Conservation (phyloP, 2,113 vertebrate genomes). For the Proterorhinus semilunaris region DNA sequence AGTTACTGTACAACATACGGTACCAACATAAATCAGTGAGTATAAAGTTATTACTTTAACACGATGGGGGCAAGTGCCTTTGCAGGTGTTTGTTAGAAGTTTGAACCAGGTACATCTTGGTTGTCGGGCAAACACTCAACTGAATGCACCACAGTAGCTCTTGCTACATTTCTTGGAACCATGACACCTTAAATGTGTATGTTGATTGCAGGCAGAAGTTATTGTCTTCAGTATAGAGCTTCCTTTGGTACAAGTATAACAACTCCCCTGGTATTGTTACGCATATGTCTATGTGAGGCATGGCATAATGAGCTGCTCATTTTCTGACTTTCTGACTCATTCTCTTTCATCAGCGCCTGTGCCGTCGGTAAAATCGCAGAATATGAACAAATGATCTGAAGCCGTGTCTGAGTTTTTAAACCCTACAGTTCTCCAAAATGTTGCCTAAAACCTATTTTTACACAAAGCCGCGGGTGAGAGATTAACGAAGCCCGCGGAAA, state of each 20-base stretch:
- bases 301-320: constrained; percentile 10
- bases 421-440: constrained; percentile 8
- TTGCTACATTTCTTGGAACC: no score
- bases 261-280: background rate
- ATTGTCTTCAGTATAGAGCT: background rate
- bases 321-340: constrained; percentile 10
- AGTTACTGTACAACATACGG: no score
- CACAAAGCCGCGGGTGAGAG: constrained; percentile 4
- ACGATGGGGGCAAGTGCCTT: no score
- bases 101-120: no score
- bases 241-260: background rate
- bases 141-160: no score
- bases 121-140: no score
- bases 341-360: constrained; percentile 27
- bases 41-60: no score
- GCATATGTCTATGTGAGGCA: background rate
- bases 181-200: no score
- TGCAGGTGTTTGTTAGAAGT: no score
- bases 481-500: constrained; percentile 22
- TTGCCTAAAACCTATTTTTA: constrained; percentile 19
- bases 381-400: constrained; percentile 29
- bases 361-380: background rate
- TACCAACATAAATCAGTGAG: no score
- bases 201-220: no score
- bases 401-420: constrained; percentile 8